These are phyloP conservation scores for Xylocopa sonorina DNA, from an alignment of 1,140 invertebrate genomes.

Conservation along the genomic window DNA sequence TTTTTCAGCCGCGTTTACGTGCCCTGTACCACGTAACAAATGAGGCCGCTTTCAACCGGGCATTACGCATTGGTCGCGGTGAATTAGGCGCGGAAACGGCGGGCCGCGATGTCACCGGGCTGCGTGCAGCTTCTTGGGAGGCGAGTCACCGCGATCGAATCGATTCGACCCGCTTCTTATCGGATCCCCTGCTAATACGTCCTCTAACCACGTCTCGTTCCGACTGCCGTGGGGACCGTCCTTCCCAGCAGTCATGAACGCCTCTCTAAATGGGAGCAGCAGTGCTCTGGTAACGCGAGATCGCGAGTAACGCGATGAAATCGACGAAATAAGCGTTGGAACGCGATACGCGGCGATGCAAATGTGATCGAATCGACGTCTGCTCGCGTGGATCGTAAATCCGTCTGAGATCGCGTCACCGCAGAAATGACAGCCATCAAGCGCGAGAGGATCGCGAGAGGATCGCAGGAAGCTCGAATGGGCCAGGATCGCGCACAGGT, in stretches of 20 bases:
- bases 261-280: no score
- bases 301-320: no score
- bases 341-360: no score
- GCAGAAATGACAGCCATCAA: conserved; percentile 33
- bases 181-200: conserved; percentile 41
- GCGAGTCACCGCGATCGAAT: conserved; percentile 44
- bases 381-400: neutral
- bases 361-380: conserved; percentile 5
- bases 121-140: conserved; percentile 59
- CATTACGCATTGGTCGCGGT: conserved; percentile 67
- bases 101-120: conserved; percentile 61
- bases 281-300: no score
- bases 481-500: conserved; percentile 18
- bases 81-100: conserved; percentile 59
- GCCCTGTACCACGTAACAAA: conserved; percentile 60
- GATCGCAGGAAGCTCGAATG: conserved; percentile 25
- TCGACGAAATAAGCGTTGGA: no score
- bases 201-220: conserved; percentile 37
- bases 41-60: conserved; percentile 59
- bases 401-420: neutral
- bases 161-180: conserved; percentile 58
- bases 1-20: conserved; percentile 35
- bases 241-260: neutral
- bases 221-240: neutral
- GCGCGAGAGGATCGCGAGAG: neutral